Percentiles rank a stretch among this genome's conserved stretches.
phyloP scores from a whole-genome alignment of 2,888 invertebrate genomes.

The Thereva unica region DNA sequence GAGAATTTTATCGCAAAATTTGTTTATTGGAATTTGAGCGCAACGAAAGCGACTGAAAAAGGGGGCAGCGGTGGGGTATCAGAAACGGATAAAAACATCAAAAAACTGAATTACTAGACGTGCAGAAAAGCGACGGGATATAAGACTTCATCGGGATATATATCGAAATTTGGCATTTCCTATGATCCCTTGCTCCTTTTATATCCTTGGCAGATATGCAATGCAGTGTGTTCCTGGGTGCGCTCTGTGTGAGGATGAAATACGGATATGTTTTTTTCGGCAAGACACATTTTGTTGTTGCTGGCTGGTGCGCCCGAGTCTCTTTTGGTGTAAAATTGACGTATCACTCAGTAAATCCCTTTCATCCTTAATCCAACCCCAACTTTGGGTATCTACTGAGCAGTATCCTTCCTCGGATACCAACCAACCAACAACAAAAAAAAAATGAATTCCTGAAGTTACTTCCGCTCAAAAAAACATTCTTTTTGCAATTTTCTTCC shows the following conservation, averaged over 20 bases:
- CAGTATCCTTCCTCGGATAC: no score
- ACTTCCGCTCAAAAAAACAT: slow-evolving; percentile 33
- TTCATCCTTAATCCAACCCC: slow-evolving; percentile 11
- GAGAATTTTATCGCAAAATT: slow-evolving; percentile 17
- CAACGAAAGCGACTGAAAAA: not conserved
- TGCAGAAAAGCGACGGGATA: not conserved
- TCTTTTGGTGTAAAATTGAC: slow-evolving; percentile 27
- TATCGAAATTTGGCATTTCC: slow-evolving; percentile 13
- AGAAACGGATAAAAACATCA: slow-evolving; percentile 26
- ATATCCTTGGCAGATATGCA: no score
- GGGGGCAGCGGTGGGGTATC: slow-evolving; percentile 1
- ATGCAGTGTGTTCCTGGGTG: no score
- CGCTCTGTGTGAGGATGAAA: no score
- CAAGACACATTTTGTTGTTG: slow-evolving; percentile 4
- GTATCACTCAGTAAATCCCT: slow-evolving; percentile 27
- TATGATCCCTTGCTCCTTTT: not conserved
- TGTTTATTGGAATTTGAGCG: slow-evolving; percentile 25
- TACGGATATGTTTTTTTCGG: no score
- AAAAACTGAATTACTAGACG: slow-evolving; percentile 4
- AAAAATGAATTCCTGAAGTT: slow-evolving; percentile 21
- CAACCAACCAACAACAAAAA: not conserved
- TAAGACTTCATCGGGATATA: not conserved
- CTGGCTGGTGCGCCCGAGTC: not conserved
- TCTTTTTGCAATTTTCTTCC: slow-evolving; percentile 4
- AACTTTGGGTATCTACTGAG: not conserved